Evolutionary conservation across 2,113 vertebrate species (phyloP).

Genomic region (Symphodus melops): DNA sequence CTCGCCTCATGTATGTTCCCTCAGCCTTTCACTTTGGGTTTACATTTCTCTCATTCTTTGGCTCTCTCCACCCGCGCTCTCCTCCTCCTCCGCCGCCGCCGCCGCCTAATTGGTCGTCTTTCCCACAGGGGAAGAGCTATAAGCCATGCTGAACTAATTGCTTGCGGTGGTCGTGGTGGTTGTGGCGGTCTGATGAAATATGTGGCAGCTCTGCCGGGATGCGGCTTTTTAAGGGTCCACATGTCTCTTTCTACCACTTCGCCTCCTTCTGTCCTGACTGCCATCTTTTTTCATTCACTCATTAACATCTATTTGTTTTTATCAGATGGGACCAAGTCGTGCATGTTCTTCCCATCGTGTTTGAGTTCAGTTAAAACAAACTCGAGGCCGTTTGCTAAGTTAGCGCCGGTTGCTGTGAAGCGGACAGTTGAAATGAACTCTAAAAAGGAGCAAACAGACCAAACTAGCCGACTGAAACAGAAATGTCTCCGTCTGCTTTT

Average conservation of each 20-base stretch:
- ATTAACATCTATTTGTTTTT: not conserved
- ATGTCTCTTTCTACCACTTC: slow-evolving; percentile 37
- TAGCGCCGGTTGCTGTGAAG: no score
- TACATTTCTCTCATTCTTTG: slow-evolving; percentile 82
- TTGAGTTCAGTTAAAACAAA: no score
- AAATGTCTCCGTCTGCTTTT: no score
- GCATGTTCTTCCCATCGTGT: no score
- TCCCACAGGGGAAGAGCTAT: slow-evolving; percentile 63
- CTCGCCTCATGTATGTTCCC: no score
- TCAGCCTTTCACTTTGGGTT: slow-evolving; percentile 65
- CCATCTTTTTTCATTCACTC: slow-evolving; percentile 1
- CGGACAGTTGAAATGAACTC: no score
- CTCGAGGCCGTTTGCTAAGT: no score
- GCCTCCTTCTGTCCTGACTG: slow-evolving; percentile 3
- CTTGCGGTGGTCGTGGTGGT: slow-evolving; percentile 51
- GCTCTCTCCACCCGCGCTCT: slow-evolving; percentile 52
- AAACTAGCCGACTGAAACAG: no score
- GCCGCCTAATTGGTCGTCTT: slow-evolving; percentile 61
- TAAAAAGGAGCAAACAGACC: no score
- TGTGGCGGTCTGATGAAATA: slow-evolving; percentile 66
- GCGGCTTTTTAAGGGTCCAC: slow-evolving; percentile 27
- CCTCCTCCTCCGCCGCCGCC: no score
- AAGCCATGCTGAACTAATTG: slow-evolving; percentile 70
- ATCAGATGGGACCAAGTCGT: not conserved
- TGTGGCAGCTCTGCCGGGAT: slow-evolving; percentile 40